A percentile compares a stretch with the other conserved stretches of the same genome.
These are phyloP conservation scores for Callipepla squamata DNA, from an alignment of 2,113 vertebrate species.

Conservation along the genomic window DNA sequence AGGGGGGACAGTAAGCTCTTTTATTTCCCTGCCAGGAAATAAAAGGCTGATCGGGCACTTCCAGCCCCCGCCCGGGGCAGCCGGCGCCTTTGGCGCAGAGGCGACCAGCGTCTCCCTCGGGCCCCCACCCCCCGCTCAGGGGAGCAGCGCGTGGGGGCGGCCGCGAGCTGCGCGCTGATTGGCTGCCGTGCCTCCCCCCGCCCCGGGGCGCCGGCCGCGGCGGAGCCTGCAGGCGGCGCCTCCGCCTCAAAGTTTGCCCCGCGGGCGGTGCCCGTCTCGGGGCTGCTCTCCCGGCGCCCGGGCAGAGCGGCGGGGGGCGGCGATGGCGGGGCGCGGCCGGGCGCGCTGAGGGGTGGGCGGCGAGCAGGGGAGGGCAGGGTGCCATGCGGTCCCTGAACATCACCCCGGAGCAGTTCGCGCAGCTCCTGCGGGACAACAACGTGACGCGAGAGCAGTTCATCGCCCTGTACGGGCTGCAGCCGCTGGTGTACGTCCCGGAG, in stretches of 20 bases:
- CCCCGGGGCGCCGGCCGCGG: too few species aligned
- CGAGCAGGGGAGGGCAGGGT: accelerated
- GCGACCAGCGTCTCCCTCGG: accelerated
- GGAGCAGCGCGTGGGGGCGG: not conserved
- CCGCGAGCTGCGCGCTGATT: not conserved
- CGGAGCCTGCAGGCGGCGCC: not conserved
- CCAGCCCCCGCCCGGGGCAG: accelerated
- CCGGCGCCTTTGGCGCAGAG: accelerated
- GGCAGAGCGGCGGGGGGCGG: not conserved
- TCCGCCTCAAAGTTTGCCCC: not conserved
- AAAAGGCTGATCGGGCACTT: too few species aligned
- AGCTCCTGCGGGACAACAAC: conserved; percentile 77
- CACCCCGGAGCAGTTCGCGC: conserved; percentile 74
- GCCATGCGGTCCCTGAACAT: conserved; percentile 77
- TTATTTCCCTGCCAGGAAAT: not conserved
- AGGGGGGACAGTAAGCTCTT: not conserved
- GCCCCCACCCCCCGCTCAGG: not conserved
- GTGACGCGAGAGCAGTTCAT: conserved; percentile 80
- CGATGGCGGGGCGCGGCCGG: not conserved
- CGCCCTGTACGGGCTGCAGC: conserved; percentile 72
- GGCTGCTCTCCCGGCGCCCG: not conserved
- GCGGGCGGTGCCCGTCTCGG: too few species aligned
- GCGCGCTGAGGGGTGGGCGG: not conserved
- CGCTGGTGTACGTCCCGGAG: conserved; percentile 79
- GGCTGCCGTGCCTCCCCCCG: not conserved